These are phyloP conservation scores for Drosophila birchii DNA, from an alignment of 2,888 invertebrate species.

Conservation along the genomic window DNA sequence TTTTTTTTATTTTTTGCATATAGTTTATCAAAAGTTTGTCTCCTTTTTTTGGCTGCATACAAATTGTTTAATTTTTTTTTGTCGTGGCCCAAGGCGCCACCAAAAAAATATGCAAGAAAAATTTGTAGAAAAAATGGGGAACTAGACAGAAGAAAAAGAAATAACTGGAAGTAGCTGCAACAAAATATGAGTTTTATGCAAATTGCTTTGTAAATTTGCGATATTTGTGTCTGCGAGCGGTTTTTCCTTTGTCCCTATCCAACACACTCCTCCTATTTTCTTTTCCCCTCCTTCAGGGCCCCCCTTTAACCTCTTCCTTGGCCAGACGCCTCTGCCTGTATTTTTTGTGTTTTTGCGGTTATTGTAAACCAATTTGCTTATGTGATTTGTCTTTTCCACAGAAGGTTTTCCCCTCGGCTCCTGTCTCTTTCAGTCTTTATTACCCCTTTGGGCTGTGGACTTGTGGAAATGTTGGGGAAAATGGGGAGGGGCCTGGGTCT, in stretches of 20 bases:
- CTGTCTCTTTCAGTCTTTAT: slow-evolving; percentile 42
- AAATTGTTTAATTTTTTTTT: slow-evolving; percentile 60
- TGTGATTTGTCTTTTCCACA: slow-evolving; percentile 71
- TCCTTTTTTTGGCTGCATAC: slow-evolving; percentile 51
- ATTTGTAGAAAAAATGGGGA: slow-evolving; percentile 28
- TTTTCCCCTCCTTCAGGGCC: neutral
- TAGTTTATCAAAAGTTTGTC: slow-evolving; percentile 46
- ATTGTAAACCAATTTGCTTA: slow-evolving; percentile 75
- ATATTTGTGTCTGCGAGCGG: slow-evolving; percentile 58
- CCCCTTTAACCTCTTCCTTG: slow-evolving; percentile 1
- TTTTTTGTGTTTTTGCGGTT: slow-evolving; percentile 55
- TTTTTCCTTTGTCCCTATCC: slow-evolving; percentile 32
- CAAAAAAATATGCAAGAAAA: slow-evolving; percentile 25
- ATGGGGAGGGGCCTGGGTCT: neutral
- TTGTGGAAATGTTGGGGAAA: slow-evolving; percentile 10
- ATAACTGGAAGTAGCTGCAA: slow-evolving; percentile 61
- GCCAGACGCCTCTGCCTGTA: slow-evolving; percentile 16
- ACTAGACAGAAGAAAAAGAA: slow-evolving; percentile 41
- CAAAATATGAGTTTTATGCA: slow-evolving; percentile 79
- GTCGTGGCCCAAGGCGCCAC: slow-evolving; percentile 26
- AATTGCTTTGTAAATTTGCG: slow-evolving; percentile 73
- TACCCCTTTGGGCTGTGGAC: slow-evolving; percentile 47
- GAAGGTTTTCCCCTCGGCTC: slow-evolving; percentile 26
- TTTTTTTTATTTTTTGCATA: slow-evolving; percentile 23
- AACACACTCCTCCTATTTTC: slow-evolving; percentile 34